phyloP scores from a whole-genome alignment of 1,140 invertebrate genomes.

The Drosophila auraria region DNA sequence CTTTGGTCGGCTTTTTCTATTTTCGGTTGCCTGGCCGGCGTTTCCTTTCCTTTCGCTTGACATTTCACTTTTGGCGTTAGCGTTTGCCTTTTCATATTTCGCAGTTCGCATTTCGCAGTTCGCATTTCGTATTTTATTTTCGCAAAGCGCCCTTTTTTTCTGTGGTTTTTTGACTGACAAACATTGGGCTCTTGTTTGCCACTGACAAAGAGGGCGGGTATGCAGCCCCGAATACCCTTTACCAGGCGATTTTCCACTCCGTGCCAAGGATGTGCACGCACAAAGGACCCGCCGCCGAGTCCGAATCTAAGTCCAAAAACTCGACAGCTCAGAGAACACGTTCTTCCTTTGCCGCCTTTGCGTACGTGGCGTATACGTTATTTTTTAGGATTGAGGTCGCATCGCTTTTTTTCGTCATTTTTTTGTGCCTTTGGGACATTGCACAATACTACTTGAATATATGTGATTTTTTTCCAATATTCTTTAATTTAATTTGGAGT shows the following conservation, averaged over 20 bases:
- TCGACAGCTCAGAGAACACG: constrained; percentile 31
- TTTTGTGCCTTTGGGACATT: background rate
- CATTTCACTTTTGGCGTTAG: constrained; percentile 72
- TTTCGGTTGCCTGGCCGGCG: constrained; percentile 22
- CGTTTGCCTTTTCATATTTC: constrained; percentile 64
- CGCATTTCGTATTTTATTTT: constrained; percentile 33
- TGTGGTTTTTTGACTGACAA: constrained; percentile 57
- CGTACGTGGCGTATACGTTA: constrained; percentile 33
- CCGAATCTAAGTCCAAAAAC: background rate
- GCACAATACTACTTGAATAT: background rate
- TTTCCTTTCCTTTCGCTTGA: constrained; percentile 72
- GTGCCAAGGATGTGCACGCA: constrained; percentile 35
- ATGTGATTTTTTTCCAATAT: background rate
- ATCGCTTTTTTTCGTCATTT: constrained; percentile 3
- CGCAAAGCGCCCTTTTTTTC: constrained; percentile 17
- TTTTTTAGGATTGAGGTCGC: constrained; percentile 33
- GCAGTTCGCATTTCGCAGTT: constrained; percentile 37
- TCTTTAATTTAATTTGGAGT: background rate
- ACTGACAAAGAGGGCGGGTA: constrained; percentile 27
- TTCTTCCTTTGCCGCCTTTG: constrained; percentile 32
- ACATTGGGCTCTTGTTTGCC: constrained; percentile 42
- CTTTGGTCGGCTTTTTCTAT: constrained; percentile 8
- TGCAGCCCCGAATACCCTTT: constrained; percentile 19
- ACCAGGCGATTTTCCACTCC: constrained; percentile 14
- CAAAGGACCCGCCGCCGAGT: constrained; percentile 23